Evolutionary conservation across 2,113 vertebrate species (phyloP).

Genomic region (Tragelaphus imberbis): DNA sequence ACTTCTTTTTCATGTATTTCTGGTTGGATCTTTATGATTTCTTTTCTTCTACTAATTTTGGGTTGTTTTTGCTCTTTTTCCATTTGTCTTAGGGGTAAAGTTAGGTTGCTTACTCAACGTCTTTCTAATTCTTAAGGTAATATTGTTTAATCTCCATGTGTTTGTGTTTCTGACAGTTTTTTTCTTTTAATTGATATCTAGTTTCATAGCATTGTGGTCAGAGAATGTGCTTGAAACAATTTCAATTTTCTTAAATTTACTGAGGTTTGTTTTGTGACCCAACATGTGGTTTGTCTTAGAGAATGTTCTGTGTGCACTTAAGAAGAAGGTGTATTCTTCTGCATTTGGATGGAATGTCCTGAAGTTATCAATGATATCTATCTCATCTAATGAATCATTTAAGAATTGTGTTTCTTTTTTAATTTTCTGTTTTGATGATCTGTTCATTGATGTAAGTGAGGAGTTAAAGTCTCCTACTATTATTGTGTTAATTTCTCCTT

Average conservation of each 20-base stretch:
- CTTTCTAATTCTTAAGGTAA: background rate
- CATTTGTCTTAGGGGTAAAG: background rate
- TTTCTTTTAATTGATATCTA: background rate
- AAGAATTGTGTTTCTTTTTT: background rate
- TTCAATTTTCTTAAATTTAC: background rate
- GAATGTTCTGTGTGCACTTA: background rate
- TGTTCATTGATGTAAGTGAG: background rate
- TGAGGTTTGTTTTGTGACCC: background rate
- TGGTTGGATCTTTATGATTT: background rate
- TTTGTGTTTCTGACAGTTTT: background rate
- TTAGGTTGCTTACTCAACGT: background rate
- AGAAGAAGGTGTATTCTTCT: background rate
- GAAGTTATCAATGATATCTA: background rate
- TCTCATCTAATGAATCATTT: background rate
- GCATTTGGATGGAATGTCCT: background rate
- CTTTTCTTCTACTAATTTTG: background rate
- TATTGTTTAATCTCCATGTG: background rate
- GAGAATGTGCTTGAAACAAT: background rate
- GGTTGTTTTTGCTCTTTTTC: background rate
- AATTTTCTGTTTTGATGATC: background rate
- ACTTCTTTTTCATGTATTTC: background rate
- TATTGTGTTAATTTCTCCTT: background rate
- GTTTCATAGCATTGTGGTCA: background rate
- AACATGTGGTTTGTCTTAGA: background rate
- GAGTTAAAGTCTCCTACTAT: background rate